Conservation (phyloP, 2,113 vertebrate species). For the Pseudopipra pipra region DNA sequence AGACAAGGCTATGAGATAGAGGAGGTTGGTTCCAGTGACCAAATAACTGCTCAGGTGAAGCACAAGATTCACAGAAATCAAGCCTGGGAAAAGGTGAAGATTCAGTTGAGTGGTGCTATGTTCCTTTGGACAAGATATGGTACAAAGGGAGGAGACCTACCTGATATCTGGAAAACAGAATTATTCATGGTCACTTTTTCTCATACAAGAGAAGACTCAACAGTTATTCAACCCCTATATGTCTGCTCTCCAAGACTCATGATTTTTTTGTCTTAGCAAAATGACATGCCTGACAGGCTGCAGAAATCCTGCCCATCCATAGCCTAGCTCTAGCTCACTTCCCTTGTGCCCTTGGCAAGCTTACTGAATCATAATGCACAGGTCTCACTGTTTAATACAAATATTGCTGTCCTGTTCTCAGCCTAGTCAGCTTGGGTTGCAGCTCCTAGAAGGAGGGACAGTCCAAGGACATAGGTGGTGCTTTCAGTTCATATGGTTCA, state of each 20-base stretch:
- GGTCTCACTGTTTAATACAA: background rate
- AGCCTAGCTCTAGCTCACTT: background rate
- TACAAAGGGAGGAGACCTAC: background rate
- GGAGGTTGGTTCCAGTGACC: background rate
- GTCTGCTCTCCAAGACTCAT: background rate
- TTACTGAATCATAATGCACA: background rate
- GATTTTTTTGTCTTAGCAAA: background rate
- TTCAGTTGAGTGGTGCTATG: rapidly evolving
- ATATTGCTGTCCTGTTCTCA: background rate
- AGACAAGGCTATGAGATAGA: background rate
- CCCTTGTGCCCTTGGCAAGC: background rate
- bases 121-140: background rate
- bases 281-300: background rate
- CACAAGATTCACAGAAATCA: background rate
- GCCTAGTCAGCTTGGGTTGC: background rate
- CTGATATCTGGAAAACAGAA: background rate
- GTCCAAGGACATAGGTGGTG: background rate
- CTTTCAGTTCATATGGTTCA: background rate
- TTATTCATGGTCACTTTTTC: background rate
- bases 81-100: background rate
- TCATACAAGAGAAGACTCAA: background rate
- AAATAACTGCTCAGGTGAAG: background rate
- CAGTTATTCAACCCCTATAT: background rate
- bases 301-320: background rate
- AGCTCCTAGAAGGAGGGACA: background rate